Percentiles rank a stretch among this genome's conserved stretches.
Evolutionary conservation across 2,888 invertebrate genomes (phyloP).

Genomic region (Andrena bucephala): DNA sequence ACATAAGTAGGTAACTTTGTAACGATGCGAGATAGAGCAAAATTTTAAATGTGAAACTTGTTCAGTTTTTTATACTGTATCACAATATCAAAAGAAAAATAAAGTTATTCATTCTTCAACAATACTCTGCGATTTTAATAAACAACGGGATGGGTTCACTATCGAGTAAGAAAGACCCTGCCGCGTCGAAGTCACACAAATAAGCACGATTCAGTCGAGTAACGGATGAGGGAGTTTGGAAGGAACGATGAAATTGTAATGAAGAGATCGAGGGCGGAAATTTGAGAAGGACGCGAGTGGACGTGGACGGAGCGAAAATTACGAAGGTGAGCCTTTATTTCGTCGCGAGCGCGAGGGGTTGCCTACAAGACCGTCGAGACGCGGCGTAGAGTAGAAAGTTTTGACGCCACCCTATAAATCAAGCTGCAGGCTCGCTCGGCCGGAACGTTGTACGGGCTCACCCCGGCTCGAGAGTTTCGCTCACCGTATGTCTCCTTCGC

Average conservation of each 20-base stretch:
- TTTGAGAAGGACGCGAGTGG: neutral
- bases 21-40: no score
- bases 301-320: slow-evolving; percentile 70
- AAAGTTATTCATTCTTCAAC: no score
- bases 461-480: slow-evolving; percentile 74
- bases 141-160: no score
- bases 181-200: no score
- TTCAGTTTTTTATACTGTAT: no score
- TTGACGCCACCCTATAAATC: slow-evolving; percentile 84
- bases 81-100: no score
- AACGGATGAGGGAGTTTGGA: neutral
- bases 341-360: slow-evolving; percentile 64
- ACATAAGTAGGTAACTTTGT: no score
- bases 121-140: no score
- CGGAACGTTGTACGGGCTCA: slow-evolving; percentile 75
- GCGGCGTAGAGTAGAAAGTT: slow-evolving; percentile 82
- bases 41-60: no score
- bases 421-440: slow-evolving; percentile 75
- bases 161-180: no score
- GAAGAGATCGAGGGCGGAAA: neutral
- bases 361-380: slow-evolving; percentile 74
- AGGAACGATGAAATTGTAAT: neutral
- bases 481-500: slow-evolving; percentile 80
- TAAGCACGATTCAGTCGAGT: no score
- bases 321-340: slow-evolving; percentile 77